Conservation (phyloP, 1,140 invertebrate genomes). For the Drosophila carrolli region DNA sequence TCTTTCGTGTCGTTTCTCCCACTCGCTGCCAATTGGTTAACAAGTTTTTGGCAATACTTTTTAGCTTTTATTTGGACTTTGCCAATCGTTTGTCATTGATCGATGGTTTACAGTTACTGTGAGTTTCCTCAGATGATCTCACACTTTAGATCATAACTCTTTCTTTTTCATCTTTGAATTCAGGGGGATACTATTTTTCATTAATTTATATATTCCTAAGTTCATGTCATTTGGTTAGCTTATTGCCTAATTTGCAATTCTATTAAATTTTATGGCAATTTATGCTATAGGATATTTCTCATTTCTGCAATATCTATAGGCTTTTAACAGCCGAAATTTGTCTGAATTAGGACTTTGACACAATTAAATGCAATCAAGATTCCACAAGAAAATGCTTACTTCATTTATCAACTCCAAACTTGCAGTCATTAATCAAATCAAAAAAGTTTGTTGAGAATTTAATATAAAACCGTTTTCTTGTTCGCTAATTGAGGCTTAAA, state of each 20-base stretch:
- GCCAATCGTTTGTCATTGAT: slow-evolving; percentile 29
- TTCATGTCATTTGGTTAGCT: too few relatives aligned
- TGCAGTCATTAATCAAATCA: slow-evolving; percentile 18
- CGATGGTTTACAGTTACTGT: slow-evolving; percentile 20
- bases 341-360: neutral
- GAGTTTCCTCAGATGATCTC: slow-evolving; percentile 28
- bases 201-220: too few relatives aligned
- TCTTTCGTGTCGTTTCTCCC: slow-evolving; percentile 27
- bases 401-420: slow-evolving; percentile 2
- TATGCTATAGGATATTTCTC: too few relatives aligned
- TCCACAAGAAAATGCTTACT: slow-evolving; percentile 1
- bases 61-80: neutral
- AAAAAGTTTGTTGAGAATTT: neutral
- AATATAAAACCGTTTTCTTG: slow-evolving; percentile 11
- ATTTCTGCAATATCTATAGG: too few relatives aligned
- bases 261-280: too few relatives aligned
- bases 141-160: neutral
- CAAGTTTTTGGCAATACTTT: slow-evolving; percentile 39
- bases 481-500: slow-evolving; percentile 12
- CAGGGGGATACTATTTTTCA: too few relatives aligned
- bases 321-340: neutral
- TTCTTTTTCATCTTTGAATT: neutral
- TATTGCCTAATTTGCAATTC: too few relatives aligned
- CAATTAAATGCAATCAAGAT: neutral
- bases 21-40: slow-evolving; percentile 17